Percentiles rank a stretch among this genome's conserved stretches.
These are phyloP conservation scores for Bothrops jararaca DNA, from an alignment of 2,113 vertebrate genomes.

Conservation along the genomic window DNA sequence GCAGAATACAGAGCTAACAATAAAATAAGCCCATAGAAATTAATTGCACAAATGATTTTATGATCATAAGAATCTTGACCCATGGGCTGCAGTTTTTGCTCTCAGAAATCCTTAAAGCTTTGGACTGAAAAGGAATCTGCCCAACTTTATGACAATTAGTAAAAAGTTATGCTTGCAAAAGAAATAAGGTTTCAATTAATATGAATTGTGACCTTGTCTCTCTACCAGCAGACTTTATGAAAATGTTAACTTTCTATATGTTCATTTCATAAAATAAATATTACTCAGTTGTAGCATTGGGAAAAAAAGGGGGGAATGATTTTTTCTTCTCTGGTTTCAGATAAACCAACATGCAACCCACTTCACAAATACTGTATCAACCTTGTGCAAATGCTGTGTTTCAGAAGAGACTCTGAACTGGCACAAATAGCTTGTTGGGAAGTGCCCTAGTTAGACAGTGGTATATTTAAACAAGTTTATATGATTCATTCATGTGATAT, in stretches of 20 bases:
- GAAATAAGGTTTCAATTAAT: conserved; percentile 33
- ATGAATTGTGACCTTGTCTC: conserved; percentile 36
- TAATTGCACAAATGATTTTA: background rate
- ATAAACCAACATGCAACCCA: background rate
- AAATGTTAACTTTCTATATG: background rate
- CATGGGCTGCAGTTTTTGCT: background rate
- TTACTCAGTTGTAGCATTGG: background rate
- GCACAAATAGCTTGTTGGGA: background rate
- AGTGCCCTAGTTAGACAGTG: background rate
- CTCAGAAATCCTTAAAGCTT: conserved; percentile 21
- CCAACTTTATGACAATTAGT: conserved; percentile 39
- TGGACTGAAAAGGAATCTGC: conserved; percentile 1
- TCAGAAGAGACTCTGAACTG: background rate
- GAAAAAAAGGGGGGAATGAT: background rate
- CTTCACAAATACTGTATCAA: background rate
- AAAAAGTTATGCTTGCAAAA: conserved; percentile 33
- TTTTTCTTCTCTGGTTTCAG: background rate
- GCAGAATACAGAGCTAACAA: background rate
- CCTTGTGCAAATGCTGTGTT: background rate
- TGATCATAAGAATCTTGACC: background rate
- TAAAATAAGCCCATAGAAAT: background rate
- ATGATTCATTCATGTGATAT: background rate
- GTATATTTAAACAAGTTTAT: background rate
- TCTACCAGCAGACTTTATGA: conserved; percentile 35
- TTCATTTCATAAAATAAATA: conserved; percentile 24